Evolutionary conservation across 53 echinoderm and acorn worm genomes (phyloP).

Genomic region (Holothuria leucospilota): DNA sequence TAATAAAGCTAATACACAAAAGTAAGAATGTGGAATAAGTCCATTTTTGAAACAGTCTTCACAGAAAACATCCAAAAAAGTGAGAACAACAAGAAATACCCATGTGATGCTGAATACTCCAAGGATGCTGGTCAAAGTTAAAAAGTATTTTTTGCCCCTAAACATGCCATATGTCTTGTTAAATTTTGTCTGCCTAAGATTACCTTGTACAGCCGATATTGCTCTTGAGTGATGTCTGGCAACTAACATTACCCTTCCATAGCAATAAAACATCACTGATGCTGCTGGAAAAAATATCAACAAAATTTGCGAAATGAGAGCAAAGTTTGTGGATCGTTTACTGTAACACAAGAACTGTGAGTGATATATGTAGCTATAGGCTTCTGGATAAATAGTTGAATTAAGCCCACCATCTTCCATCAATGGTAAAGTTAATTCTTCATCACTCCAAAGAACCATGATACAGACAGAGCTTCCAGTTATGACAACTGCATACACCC

Average conservation of each 20-base stretch:
- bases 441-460: not conserved
- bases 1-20: slow-evolving; percentile 68
- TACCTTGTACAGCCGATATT: slow-evolving; percentile 90
- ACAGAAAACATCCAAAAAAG: slow-evolving; percentile 75
- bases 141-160: slow-evolving; percentile 90
- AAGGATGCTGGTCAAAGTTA: slow-evolving; percentile 84
- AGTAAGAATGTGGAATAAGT: slow-evolving; percentile 68
- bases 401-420: too few species aligned
- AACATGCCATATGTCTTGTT: slow-evolving; percentile 88
- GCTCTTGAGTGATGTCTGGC: slow-evolving; percentile 94
- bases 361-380: not conserved
- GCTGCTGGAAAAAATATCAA: slow-evolving; percentile 77
- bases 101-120: slow-evolving; percentile 87
- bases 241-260: slow-evolving; percentile 88
- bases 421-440: too few species aligned
- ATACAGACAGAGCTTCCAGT: slow-evolving; percentile 42
- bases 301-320: slow-evolving; percentile 69
- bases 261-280: slow-evolving; percentile 78
- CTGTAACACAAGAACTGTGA: not conserved
- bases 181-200: slow-evolving; percentile 75
- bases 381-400: not conserved
- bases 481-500: slow-evolving; percentile 63
- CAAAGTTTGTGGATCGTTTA: slow-evolving; percentile 47
- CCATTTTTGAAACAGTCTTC: slow-evolving; percentile 41
- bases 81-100: slow-evolving; percentile 65